Evolutionary conservation across 2,797 vertebrate species (phyloP), one percentile per base, ranked within the genome.

Genomic region (Neosilurus mollespiculum): DNA sequence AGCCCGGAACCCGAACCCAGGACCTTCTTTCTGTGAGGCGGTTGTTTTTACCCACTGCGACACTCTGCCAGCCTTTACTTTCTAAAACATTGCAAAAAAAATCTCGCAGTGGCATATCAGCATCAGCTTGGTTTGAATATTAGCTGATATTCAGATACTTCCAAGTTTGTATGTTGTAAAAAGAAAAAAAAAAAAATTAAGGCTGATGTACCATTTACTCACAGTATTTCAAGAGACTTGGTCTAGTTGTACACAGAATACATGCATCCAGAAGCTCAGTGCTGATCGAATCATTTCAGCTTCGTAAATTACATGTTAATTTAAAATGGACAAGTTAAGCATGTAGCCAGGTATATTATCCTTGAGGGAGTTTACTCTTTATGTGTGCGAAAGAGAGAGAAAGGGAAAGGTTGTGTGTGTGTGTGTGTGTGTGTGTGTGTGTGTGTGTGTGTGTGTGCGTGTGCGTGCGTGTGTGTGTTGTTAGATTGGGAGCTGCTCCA

Each of bases 401-500:
- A 20, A 59, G 18, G 15, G 58, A 3, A 20, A 59, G 3, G 61
- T 20, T 62, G 22, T 22, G 22, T 62, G 20, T 61, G 20, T 56
- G 54, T 56, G 22, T 53, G 51, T 75, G 72, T 34, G 58, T 61
- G 34, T 22, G 73, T 58, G 73, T 77, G 30, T n/a, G 58, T 43
- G 75, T 37, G 72, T 77, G 75, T 43, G 58, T 77, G 53, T 54
- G 51, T 73, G 71, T 22, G 79, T 56, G 6, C 61, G 54, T 58
- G 76, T 78, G 53, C 58, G 78, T 81, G 80, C 58, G 59, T 78
- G 75, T 5, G n/a, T 14, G 81, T 26, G 51, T 22, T 0, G 4
- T 86, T 86, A 89, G 88, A 89, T 89, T 78, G 75, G 83, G 90
- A 85, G 87, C 87, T 91, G 87, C 86, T 85, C 85, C 90, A 86